Conservation (phyloP, 2,888 invertebrate genomes). For the Drosophila heteroneura region DNA sequence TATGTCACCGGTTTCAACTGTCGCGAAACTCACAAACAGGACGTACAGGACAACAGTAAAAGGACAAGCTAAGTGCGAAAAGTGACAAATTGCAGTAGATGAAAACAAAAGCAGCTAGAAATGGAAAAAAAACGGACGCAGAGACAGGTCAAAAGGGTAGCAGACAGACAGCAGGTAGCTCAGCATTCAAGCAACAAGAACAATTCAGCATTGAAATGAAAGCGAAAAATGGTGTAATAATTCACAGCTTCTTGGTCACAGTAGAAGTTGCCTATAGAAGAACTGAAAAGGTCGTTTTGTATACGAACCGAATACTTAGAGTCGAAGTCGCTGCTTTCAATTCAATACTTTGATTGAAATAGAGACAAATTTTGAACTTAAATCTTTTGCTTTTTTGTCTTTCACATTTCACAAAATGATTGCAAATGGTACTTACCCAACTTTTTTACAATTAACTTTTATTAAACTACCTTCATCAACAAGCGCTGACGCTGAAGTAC, state of each 20-base stretch:
- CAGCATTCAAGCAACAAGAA: constrained; percentile 26
- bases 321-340: neutral
- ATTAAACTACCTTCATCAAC: neutral
- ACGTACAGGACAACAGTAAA: constrained; percentile 26
- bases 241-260: constrained; percentile 44
- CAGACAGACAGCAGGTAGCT: constrained; percentile 12
- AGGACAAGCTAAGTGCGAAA: constrained; percentile 66
- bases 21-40: constrained; percentile 15
- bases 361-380: neutral
- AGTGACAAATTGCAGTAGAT: constrained; percentile 72
- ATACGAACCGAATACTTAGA: neutral
- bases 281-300: neutral
- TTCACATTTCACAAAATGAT: neutral
- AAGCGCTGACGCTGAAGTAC: neutral
- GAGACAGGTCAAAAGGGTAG: constrained; percentile 57
- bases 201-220: constrained; percentile 45
- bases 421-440: neutral
- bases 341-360: neutral
- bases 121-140: constrained; percentile 11
- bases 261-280: constrained; percentile 10
- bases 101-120: constrained; percentile 33
- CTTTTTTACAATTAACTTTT: neutral
- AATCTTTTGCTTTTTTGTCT: neutral
- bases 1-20: constrained; percentile 48
- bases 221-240: constrained; percentile 31